A percentile compares a stretch with the other conserved stretches of the same genome.
phyloP scores from a whole-genome alignment of 2,888 invertebrate species.

The Brachyptera putata region DNA sequence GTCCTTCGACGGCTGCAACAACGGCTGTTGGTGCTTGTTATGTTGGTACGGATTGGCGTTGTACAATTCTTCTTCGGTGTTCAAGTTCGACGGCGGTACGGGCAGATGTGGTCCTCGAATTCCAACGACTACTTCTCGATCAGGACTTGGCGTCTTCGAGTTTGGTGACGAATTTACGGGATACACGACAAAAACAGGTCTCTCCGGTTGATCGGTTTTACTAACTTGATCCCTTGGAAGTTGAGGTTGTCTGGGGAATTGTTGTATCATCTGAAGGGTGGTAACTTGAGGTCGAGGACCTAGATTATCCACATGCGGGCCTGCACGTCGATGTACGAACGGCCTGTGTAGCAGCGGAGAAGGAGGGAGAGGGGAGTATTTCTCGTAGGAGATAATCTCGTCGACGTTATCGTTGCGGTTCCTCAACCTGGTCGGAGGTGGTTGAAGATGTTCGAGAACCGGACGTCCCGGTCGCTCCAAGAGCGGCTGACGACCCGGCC shows the following conservation, averaged over 20 bases:
- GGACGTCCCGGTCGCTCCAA: slow-evolving; percentile 22
- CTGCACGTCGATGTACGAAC: slow-evolving; percentile 30
- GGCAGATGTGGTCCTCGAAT: slow-evolving; percentile 52
- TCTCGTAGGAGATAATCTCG: slow-evolving; percentile 26
- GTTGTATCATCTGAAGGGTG: slow-evolving; percentile 66
- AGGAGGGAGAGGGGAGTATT: slow-evolving; percentile 45
- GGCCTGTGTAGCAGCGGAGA: slow-evolving; percentile 45
- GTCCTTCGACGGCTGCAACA: slow-evolving; percentile 43
- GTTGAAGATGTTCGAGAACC: slow-evolving; percentile 26
- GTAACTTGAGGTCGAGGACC: slow-evolving; percentile 50
- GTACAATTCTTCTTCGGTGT: slow-evolving; percentile 30
- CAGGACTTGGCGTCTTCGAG: no score
- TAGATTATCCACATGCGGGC: slow-evolving; percentile 18
- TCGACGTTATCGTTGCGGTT: slow-evolving; percentile 39
- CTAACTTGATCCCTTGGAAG: slow-evolving; percentile 6
- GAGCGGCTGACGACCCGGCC: slow-evolving; percentile 22
- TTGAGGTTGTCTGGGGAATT: slow-evolving; percentile 35
- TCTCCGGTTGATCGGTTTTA: slow-evolving; percentile 36
- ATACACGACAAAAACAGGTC: slow-evolving; percentile 56
- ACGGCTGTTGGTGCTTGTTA: slow-evolving; percentile 45
- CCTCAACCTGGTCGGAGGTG: slow-evolving; percentile 38
- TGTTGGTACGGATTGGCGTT: slow-evolving; percentile 13
- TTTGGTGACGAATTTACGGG: no score
- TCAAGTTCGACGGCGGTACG: slow-evolving; percentile 45
- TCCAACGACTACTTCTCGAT: slow-evolving; percentile 50